phyloP scores from a whole-genome alignment of 2,797 vertebrate species.

The Sparidentex hasta region DNA sequence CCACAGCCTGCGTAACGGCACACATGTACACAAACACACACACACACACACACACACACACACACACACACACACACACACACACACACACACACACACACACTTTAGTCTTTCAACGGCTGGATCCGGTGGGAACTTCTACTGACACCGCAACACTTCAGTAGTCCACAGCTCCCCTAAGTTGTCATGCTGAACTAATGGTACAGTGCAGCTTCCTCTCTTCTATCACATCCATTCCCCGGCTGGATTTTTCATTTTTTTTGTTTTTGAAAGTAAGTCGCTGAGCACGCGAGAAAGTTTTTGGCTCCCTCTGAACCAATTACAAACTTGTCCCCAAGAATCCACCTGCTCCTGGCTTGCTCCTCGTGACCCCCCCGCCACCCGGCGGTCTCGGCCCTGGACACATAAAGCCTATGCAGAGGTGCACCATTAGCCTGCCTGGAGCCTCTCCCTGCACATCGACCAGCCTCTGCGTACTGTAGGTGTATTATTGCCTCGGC shows the following conservation, averaged over 20 bases:
- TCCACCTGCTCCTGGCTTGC: conserved; percentile 61
- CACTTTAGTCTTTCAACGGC: conserved; percentile 48
- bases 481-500: conserved; percentile 65
- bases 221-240: conserved; percentile 47
- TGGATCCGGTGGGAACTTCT: conserved; percentile 57
- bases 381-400: conserved; percentile 39
- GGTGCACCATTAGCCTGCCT: conserved; percentile 34
- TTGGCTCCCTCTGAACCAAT: conserved; percentile 44
- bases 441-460: conserved; percentile 56
- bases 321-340: conserved; percentile 45
- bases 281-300: conserved; percentile 41
- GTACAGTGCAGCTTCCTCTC: conserved; percentile 33
- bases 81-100: background rate
- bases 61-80: background rate
- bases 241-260: conserved; percentile 18
- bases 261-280: conserved; percentile 37
- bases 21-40: conserved; percentile 50
- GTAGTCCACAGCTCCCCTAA: conserved; percentile 45
- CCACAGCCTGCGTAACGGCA: conserved; percentile 89
- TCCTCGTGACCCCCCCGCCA: conserved; percentile 47
- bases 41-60: conserved; percentile 12
- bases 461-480: conserved; percentile 54
- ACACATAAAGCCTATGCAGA: conserved; percentile 40
- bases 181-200: conserved; percentile 54
- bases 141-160: conserved; percentile 54